phyloP scores from a whole-genome alignment of 2,113 vertebrate species.

The Uria aalge region DNA sequence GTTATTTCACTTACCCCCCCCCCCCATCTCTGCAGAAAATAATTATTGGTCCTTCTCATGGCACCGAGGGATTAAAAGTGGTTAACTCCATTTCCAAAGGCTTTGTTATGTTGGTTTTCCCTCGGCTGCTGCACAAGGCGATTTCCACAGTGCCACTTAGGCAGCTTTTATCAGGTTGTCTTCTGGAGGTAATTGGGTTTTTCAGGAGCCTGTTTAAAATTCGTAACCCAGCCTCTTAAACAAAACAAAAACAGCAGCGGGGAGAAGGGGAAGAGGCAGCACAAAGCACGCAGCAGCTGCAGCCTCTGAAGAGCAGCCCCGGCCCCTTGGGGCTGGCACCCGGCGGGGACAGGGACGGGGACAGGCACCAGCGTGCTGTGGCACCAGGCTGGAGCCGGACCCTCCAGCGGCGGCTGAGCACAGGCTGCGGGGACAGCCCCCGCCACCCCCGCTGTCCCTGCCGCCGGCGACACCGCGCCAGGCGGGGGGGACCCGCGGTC shows the following conservation, averaged over 20 bases:
- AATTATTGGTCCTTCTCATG: constrained; percentile 50
- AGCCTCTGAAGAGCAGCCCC: neutral
- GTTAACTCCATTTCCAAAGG: constrained; percentile 68
- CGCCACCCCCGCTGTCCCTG: neutral
- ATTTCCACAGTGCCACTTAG: constrained; percentile 60
- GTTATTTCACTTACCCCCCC: neutral
- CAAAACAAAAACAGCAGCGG: constrained; percentile 47
- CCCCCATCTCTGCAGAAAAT: constrained; percentile 10
- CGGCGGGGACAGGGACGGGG: neutral
- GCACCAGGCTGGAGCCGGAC: neutral
- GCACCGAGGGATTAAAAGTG: constrained; percentile 51
- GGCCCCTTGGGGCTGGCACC: neutral
- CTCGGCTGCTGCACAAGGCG: constrained; percentile 52
- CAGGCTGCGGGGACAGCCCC: neutral
- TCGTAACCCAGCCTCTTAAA: constrained; percentile 38
- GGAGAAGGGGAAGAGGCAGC: constrained; percentile 23
- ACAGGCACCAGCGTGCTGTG: neutral
- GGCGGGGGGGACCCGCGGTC: neutral
- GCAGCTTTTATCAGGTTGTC: constrained; percentile 58
- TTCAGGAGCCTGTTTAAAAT: constrained; percentile 54
- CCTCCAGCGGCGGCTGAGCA: neutral
- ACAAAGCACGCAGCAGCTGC: constrained; percentile 25
- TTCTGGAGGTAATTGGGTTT: constrained; percentile 66
- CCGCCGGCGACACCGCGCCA: fast-evolving
- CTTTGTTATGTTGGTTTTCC: constrained; percentile 69